Conservation (phyloP, 2,113 vertebrate genomes). For the Hydrolagus affinis region DNA sequence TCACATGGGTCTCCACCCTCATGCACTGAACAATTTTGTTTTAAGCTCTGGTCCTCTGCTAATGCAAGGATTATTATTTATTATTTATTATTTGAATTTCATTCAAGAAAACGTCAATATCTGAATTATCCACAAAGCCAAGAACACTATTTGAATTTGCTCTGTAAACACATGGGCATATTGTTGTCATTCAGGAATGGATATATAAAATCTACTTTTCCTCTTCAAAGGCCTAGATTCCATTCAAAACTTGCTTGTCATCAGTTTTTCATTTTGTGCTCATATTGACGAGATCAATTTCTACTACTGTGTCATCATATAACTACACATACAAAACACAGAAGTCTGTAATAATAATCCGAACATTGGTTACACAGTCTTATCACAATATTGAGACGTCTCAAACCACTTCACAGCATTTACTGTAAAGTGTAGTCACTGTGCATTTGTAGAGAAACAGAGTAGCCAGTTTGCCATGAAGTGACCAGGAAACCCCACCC, state of each 20-base stretch:
- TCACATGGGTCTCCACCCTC: neutral
- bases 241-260: neutral
- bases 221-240: neutral
- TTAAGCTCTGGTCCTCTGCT: neutral
- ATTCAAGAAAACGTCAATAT: neutral
- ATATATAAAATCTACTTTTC: neutral
- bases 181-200: neutral
- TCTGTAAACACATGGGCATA: neutral
- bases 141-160: neutral
- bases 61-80: no score
- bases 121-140: neutral
- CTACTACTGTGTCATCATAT: no score
- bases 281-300: neutral
- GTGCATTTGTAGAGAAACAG: no score
- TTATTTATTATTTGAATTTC: neutral
- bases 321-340: no score
- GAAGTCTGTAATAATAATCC: no score
- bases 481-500: no score
- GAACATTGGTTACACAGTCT: no score
- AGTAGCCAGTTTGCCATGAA: no score
- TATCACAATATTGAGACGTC: no score
- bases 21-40: neutral
- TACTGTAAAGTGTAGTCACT: no score
- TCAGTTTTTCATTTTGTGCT: neutral
- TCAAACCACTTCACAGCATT: no score